Conservation (phyloP, 2,888 invertebrate species). For the Sinodicranocentrus sp. region DNA sequence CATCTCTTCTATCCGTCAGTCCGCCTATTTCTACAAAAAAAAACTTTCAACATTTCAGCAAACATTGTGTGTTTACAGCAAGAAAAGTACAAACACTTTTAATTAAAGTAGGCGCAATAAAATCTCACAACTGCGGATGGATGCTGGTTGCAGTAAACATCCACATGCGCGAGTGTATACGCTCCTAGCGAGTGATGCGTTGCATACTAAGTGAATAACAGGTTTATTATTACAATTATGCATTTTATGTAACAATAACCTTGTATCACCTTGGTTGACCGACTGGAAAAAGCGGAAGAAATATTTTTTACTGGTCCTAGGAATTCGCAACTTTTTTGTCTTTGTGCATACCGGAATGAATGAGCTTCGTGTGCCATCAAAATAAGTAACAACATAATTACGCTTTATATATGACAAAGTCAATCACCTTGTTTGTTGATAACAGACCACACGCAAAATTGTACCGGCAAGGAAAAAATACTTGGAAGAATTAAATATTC, state of each 20-base stretch:
- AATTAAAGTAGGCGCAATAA: slow-evolving; percentile 50
- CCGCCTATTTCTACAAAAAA: slow-evolving; percentile 10
- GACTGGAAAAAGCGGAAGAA: slow-evolving; percentile 68
- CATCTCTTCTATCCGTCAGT: slow-evolving; percentile 4
- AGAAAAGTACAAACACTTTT: slow-evolving; percentile 41
- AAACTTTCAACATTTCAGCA: slow-evolving; percentile 16
- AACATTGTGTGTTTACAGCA: slow-evolving; percentile 15
- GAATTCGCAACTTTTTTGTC: not conserved
- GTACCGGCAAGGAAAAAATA: too few relatives aligned
- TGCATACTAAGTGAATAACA: slow-evolving; percentile 66
- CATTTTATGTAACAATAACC: slow-evolving; percentile 68
- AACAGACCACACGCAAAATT: too few relatives aligned
- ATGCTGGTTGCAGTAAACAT: slow-evolving; percentile 36
- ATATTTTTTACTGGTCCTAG: not conserved
- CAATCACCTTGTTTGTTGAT: too few relatives aligned
- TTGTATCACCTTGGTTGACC: slow-evolving; percentile 64
- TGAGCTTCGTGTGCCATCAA: too few relatives aligned
- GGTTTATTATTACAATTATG: slow-evolving; percentile 63
- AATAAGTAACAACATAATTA: too few relatives aligned
- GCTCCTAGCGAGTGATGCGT: too few relatives aligned
- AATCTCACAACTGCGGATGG: slow-evolving; percentile 28
- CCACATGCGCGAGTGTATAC: slow-evolving; percentile 5
- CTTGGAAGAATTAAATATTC: too few relatives aligned
- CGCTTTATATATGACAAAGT: too few relatives aligned
- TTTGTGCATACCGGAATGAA: too few relatives aligned